Evolutionary conservation across 1,140 invertebrate species (phyloP).

Genomic region (Chrysomallon squamiferum): DNA sequence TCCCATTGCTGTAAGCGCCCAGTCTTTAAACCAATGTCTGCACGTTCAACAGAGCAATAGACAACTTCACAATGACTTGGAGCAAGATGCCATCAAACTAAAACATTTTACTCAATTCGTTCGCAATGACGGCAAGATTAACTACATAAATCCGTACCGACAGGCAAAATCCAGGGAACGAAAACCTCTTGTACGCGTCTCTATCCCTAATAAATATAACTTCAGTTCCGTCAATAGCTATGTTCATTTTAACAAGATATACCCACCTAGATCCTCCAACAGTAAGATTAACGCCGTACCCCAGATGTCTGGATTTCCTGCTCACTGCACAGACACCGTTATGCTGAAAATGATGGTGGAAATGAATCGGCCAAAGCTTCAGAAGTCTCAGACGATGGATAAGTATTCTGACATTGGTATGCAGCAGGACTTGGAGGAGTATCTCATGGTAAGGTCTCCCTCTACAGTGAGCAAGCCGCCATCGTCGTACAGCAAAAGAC

Average conservation of each 20-base stretch:
- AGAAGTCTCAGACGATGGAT: not conserved
- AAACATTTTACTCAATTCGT: slow-evolving; percentile 7
- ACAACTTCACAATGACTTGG: not conserved
- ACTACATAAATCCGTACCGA: slow-evolving; percentile 1
- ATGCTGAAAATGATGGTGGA: slow-evolving; percentile 20
- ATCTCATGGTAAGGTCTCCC: slow-evolving; percentile 1
- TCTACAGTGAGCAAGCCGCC: not conserved
- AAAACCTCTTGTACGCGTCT: not conserved
- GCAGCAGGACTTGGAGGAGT: slow-evolving; percentile 9
- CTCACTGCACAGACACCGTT: slow-evolving; percentile 20
- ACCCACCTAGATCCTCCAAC: not conserved
- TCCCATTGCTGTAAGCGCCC: not conserved
- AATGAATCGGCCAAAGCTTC: slow-evolving; percentile 9
- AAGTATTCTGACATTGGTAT: slow-evolving; percentile 17
- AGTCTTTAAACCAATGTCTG: not conserved
- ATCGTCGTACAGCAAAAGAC: not conserved
- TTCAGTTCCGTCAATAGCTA: not conserved
- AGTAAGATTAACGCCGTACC: not conserved
- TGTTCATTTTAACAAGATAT: slow-evolving; percentile 3
- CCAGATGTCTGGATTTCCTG: slow-evolving; percentile 12
- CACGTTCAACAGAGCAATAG: not conserved
- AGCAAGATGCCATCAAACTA: not conserved
- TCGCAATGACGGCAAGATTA: not conserved
- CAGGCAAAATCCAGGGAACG: not conserved
- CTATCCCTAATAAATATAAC: not conserved